These are phyloP conservation scores for Catamblyrhynchus diadema DNA, from an alignment of 2,797 vertebrate genomes.

Conservation along the genomic window DNA sequence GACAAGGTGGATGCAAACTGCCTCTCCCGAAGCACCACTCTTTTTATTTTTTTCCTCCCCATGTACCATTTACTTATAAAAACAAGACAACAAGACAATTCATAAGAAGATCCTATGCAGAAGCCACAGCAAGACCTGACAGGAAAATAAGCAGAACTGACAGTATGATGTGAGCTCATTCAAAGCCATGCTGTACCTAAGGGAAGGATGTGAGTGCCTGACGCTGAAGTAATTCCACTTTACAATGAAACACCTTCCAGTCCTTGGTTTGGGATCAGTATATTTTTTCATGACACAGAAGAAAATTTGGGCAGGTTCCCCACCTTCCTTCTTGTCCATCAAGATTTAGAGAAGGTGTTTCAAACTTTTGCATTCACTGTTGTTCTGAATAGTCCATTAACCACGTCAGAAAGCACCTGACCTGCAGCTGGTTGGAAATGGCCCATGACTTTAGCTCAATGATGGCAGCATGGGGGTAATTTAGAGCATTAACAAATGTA, in stretches of 20 bases:
- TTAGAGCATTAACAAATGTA: neutral
- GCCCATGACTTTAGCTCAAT: neutral
- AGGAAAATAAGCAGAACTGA: slow-evolving; percentile 46
- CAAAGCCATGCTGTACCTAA: neutral
- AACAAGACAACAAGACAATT: slow-evolving; percentile 31
- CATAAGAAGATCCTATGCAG: neutral
- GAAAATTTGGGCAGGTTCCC: neutral
- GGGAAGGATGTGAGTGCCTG: neutral
- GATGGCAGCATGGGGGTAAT: neutral
- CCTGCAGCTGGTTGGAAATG: neutral
- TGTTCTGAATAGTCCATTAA: neutral
- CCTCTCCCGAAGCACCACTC: neutral
- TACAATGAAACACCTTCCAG: neutral
- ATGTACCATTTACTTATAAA: slow-evolving; percentile 42
- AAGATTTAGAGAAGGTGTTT: neutral
- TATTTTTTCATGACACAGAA: neutral
- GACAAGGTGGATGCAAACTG: slow-evolving; percentile 51
- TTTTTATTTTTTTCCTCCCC: neutral
- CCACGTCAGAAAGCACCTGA: neutral
- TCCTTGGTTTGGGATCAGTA: neutral
- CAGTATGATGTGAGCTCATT: slow-evolving; percentile 4
- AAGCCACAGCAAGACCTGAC: slow-evolving; percentile 14
- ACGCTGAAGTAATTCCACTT: neutral
- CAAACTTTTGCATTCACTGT: neutral
- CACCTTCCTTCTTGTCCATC: neutral